Base-by-base conservation (phyloP, 2,113 vertebrate species). In the Hippoglossus stenolepis region DNA sequence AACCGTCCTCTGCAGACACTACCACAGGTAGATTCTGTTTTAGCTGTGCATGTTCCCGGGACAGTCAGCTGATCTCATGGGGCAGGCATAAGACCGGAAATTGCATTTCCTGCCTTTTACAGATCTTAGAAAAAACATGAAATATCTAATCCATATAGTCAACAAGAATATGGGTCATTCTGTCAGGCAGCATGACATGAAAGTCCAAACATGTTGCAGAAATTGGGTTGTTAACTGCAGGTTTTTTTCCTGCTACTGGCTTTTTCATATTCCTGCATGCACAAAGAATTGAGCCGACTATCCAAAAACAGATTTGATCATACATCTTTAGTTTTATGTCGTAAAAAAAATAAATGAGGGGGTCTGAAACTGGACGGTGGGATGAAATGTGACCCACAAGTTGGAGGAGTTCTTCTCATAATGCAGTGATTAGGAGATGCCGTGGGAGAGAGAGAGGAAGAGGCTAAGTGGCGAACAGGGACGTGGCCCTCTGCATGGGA, bases 401-500 rank as follows among this genome's bases (percentile, higher is more conserved):
- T 45, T 63, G 45, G 3, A 70, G 18, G 18, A 49, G n/a, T 21
- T 28, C 47, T 71, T 80, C 70, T 86, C 82, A 49, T 84, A 80
- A 78, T 5, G 63, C 45, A 1, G 56, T 78, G 76, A 85, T 88
- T 79, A 75, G 43, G 49, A 67, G 66, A 71, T 74, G 72, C 59
- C 56, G 61, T 73, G 70, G 73, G 63, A 77, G 78, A 82, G 78
- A 83, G 61, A 35, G 59, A 4, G 54, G 47, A 66, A 79, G 56
- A 80, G 11, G 15, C 67, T 75, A 70, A 51, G 4, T 60, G 68
- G 64, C 74, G 73, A 77, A 84, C 4, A 40, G 72, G 74, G 71
- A 87, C 63, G 13, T 81, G 86, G 82, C 77, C 65, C 84, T 78
- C 59, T 79, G 87, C 60, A 83, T 85, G 79, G 71, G 84, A 70